These are phyloP conservation scores for Leptinotarsa peninsularis DNA, from an alignment of 2,888 invertebrate species.

Conservation along the genomic window DNA sequence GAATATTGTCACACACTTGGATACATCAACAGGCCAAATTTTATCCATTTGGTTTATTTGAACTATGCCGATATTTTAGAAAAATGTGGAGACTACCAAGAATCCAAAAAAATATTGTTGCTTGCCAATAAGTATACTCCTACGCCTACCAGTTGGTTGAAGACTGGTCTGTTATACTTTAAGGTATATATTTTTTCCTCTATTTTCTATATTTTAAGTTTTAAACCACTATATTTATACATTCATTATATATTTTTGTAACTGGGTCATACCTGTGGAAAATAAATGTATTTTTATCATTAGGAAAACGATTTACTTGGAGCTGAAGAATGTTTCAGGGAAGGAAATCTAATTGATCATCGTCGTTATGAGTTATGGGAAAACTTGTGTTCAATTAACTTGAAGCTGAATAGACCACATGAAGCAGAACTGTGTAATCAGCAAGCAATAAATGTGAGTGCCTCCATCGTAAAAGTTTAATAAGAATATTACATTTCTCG, in stretches of 20 bases:
- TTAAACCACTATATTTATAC: no score
- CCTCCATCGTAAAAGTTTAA: not conserved
- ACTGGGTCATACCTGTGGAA: no score
- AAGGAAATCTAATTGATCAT: slow-evolving; percentile 63
- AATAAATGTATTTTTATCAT: slow-evolving; percentile 16
- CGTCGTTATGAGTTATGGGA: slow-evolving; percentile 62
- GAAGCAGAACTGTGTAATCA: slow-evolving; percentile 62
- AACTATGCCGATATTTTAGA: slow-evolving; percentile 56
- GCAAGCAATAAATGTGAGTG: slow-evolving; percentile 56
- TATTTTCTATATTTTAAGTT: no score
- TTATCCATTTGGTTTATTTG: slow-evolving; percentile 60
- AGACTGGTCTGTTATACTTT: slow-evolving; percentile 54
- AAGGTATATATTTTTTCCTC: slow-evolving; percentile 37
- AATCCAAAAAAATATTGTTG: slow-evolving; percentile 60
- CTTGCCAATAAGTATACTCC: slow-evolving; percentile 60
- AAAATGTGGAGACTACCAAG: slow-evolving; percentile 53
- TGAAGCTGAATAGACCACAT: slow-evolving; percentile 54
- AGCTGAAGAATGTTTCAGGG: slow-evolving; percentile 64
- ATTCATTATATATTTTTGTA: no score
- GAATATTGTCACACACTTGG: slow-evolving; percentile 58
- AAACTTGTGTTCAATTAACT: slow-evolving; percentile 62
- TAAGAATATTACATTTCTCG: not conserved
- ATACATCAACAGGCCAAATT: slow-evolving; percentile 57
- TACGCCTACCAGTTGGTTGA: slow-evolving; percentile 62
- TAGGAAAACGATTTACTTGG: slow-evolving; percentile 60